Evolutionary conservation across 1,140 invertebrate species (phyloP).

Genomic region (Plutomurus gul): DNA sequence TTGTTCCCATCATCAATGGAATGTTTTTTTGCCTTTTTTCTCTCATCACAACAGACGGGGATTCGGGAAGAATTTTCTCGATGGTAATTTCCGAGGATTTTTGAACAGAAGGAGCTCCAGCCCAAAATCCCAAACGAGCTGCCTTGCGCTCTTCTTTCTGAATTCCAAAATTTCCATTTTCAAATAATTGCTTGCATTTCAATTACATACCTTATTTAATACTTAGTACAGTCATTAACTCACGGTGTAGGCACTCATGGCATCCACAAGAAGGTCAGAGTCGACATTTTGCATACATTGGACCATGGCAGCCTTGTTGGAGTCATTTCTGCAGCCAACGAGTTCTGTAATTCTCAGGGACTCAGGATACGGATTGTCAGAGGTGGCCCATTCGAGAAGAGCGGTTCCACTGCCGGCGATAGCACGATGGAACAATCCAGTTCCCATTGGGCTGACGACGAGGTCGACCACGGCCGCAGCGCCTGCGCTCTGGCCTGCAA

Average conservation of each 20-base stretch:
- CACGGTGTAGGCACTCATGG: background rate
- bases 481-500: constrained; percentile 48
- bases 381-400: constrained; percentile 4
- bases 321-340: background rate
- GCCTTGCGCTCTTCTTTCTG: constrained; percentile 15
- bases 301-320: background rate
- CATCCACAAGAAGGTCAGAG: background rate
- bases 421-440: constrained; percentile 28
- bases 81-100: background rate
- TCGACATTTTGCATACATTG: background rate
- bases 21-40: constrained; percentile 29
- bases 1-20: constrained; percentile 47
- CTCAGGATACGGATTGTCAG: background rate
- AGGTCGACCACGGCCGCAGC: constrained; percentile 31
- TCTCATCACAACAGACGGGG: constrained; percentile 12
- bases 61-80: constrained; percentile 15
- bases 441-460: constrained; percentile 23
- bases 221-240: background rate
- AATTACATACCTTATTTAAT: background rate
- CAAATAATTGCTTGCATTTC: background rate
- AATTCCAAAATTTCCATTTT: background rate
- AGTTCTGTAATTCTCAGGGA: background rate
- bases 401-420: constrained; percentile 21
- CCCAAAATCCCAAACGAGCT: constrained; percentile 35
- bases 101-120: constrained; percentile 37